A percentile compares a stretch with the other conserved stretches of the same genome.
phyloP scores from a whole-genome alignment of 2,113 vertebrate genomes.

The Antechinus flavipes region DNA sequence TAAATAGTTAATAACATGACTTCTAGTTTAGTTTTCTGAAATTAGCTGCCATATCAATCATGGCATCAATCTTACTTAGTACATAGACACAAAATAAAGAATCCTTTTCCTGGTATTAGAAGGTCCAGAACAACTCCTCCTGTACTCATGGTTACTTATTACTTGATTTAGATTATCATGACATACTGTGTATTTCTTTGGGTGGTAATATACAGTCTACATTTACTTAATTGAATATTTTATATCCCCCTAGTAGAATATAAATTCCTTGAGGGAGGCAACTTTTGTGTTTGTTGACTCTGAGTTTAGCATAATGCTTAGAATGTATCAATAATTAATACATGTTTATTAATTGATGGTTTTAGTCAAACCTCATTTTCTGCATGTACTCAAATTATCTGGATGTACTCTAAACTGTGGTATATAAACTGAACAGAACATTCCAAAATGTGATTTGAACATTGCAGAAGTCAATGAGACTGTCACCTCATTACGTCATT shows the following conservation, averaged over 20 bases:
- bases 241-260: background rate
- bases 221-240: background rate
- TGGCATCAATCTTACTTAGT: background rate
- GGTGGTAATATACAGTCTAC: background rate
- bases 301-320: background rate
- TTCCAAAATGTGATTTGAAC: background rate
- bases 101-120: background rate
- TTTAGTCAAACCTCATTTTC: background rate
- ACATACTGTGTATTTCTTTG: background rate
- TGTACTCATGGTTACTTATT: background rate
- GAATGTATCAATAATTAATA: background rate
- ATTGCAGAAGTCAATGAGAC: background rate
- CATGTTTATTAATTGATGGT: background rate
- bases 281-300: background rate
- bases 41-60: background rate
- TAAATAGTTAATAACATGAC: background rate
- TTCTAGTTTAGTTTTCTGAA: background rate
- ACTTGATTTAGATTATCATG: background rate
- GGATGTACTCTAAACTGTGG: background rate
- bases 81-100: background rate
- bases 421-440: background rate
- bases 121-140: background rate
- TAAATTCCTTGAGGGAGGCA: background rate
- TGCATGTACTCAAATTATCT: background rate
- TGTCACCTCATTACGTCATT: background rate